These are phyloP conservation scores for Resseliella maxima DNA, from an alignment of 2,888 invertebrate genomes.

Conservation along the genomic window DNA sequence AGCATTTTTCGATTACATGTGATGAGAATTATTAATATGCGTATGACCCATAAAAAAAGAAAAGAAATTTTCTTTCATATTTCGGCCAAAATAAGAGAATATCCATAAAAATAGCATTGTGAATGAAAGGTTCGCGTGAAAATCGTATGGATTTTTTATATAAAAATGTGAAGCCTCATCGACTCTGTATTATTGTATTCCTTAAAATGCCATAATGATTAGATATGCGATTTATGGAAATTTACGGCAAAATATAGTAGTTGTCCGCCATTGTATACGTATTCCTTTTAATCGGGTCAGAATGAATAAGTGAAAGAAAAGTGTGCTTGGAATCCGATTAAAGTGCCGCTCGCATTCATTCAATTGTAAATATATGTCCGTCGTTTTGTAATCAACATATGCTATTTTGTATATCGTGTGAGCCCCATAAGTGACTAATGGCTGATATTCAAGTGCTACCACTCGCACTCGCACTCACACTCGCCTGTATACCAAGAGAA, in stretches of 20 bases:
- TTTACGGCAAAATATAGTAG: not conserved
- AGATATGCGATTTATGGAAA: constrained; percentile 43
- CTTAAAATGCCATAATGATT: not conserved
- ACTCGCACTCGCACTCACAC: not conserved
- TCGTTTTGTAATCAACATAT: constrained; percentile 34
- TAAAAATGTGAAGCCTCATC: constrained; percentile 9
- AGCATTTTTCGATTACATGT: too few species aligned
- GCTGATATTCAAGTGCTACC: not conserved
- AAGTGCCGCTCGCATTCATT: not conserved
- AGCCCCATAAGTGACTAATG: constrained; percentile 28
- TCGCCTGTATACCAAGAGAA: not conserved
- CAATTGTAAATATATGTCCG: not conserved
- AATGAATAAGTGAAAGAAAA: constrained; percentile 25
- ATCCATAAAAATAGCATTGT: not conserved
- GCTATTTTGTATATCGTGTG: not conserved
- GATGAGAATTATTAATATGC: too few species aligned
- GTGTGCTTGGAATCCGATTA: constrained; percentile 51
- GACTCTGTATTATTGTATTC: not conserved
- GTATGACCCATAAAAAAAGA: not conserved
- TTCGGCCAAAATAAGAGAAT: not conserved
- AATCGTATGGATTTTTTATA: not conserved
- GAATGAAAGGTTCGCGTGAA: not conserved
- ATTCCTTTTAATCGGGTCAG: constrained; percentile 38
- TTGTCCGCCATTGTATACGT: not conserved
- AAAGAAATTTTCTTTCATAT: not conserved